Percentiles rank a stretch among this genome's conserved stretches.
These are phyloP conservation scores for Acanthornis magna DNA, from an alignment of 2,797 vertebrate genomes.

Conservation along the genomic window DNA sequence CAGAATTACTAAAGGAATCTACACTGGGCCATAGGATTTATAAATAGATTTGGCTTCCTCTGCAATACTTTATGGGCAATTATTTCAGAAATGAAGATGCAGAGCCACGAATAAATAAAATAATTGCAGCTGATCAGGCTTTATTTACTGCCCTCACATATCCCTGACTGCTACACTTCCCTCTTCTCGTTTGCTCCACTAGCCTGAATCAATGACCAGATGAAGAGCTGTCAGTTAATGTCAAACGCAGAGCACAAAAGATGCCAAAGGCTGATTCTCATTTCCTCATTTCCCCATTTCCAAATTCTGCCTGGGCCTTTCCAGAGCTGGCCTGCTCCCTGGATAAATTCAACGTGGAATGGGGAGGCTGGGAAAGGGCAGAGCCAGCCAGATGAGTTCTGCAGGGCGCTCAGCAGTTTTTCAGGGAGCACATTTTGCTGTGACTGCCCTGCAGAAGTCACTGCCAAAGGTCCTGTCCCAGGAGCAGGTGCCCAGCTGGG, in stretches of 20 bases:
- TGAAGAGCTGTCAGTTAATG: background rate
- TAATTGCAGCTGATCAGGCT: conserved; percentile 31
- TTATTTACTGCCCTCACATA: conserved; percentile 8
- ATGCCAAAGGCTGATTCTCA: background rate
- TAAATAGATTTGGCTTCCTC: conserved; percentile 57
- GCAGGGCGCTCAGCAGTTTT: background rate
- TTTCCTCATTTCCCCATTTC: background rate
- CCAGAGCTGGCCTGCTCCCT: background rate
- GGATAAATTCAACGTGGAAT: background rate
- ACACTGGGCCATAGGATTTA: conserved; percentile 42
- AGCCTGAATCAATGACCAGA: background rate
- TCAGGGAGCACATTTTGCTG: background rate
- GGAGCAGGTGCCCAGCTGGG: background rate
- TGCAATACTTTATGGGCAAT: conserved; percentile 42
- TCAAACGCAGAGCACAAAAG: background rate
- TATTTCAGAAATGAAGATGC: conserved; percentile 41
- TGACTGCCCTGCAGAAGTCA: background rate
- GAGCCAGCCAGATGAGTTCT: background rate
- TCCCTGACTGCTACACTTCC: background rate
- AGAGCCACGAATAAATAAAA: conserved; percentile 50
- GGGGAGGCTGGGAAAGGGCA: background rate
- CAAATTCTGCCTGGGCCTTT: background rate
- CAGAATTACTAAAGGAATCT: conserved; percentile 51
- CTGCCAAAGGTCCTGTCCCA: background rate
- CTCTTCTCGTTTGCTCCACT: background rate